Evolutionary conservation across 2,888 invertebrate genomes (phyloP), one percentile per base, ranked within the genome.

Genomic region (Latrodectus elegans): DNA sequence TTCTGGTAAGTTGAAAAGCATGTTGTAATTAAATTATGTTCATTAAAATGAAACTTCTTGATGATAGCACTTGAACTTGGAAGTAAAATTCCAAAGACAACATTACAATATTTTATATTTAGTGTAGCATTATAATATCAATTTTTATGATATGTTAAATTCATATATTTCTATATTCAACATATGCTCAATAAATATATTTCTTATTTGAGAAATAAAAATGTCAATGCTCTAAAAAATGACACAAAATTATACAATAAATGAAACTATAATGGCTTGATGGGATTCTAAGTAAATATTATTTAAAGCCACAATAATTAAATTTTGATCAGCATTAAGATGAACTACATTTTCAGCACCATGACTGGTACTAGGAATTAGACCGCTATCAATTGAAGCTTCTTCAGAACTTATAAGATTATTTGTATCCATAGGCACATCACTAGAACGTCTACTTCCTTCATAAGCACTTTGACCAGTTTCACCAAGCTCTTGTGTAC

Each of bases 211-310:
- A 1, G 22, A 22, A 22, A 22, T 22, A 22, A 22, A 22, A 22
- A 22, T 22, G 22, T 22, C 22, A 22, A 22, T 22, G 22, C 22
- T 22, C 22, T 22, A 22, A 22, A 22, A 22, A 22, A 22, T 22
- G 22, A 1, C 22, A 22, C 22, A 22, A 22, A 22, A 22, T 65
- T 67, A n/a, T 38, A 71, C 84, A 3, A 78, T 14, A 67, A 73
- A 84, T 11, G 81, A 86, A 67, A 86, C 49, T 38, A 86, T 72
- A 52, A 81, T 67, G 11, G 76, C 72, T 72, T 86, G 75, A 51
- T 86, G 26, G 8, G 81, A 14, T n/a, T 68, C 60, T 26, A 86
- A 77, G 15, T 22, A 49, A 49, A 86, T 22, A 67, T 70, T 38
- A 72, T 60, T 73, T 72, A 86, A 77, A 52, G 67, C 52, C 52